A percentile compares a stretch with the other conserved stretches of the same genome.
Conservation (phyloP, 2,888 invertebrate genomes). For the Timema podura region DNA sequence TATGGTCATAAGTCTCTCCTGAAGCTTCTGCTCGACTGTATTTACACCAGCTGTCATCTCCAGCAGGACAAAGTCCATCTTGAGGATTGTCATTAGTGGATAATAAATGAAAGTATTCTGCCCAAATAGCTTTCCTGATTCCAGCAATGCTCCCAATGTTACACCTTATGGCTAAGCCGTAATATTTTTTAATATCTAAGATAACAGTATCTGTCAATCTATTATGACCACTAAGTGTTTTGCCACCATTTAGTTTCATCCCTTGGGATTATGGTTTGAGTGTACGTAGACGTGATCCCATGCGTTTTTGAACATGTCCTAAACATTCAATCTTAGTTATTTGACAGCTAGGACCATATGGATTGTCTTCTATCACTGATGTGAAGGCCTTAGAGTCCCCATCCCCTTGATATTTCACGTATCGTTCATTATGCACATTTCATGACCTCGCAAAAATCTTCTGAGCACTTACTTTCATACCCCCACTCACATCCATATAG, state of each 20-base stretch:
- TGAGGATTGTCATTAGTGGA: constrained; percentile 7
- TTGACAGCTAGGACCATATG: constrained; percentile 3
- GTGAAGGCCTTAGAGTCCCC: constrained; percentile 16
- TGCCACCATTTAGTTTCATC: constrained; percentile 7
- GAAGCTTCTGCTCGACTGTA: background rate
- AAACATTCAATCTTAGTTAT: constrained; percentile 10
- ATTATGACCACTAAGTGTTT: background rate
- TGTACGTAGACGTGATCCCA: background rate
- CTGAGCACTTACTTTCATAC: constrained; percentile 26
- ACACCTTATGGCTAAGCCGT: constrained; percentile 16
- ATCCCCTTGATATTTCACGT: constrained; percentile 12
- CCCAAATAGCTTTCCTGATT: constrained; percentile 15
- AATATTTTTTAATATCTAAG: constrained; percentile 12
- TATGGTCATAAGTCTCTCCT: background rate
- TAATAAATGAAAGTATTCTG: background rate
- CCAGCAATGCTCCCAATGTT: background rate
- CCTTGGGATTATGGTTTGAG: background rate
- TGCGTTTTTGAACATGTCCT: constrained; percentile 14
- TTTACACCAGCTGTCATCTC: constrained; percentile 11
- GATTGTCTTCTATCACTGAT: constrained; percentile 11
- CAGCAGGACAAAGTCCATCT: background rate
- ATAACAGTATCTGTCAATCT: background rate
- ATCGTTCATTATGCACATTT: background rate
- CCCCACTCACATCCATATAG: constrained; percentile 28
- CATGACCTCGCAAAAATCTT: constrained; percentile 14